Percentiles rank a stretch among this genome's conserved stretches.
Conservation (phyloP, 2,797 vertebrate genomes). For the Gymnocypris eckloni region DNA sequence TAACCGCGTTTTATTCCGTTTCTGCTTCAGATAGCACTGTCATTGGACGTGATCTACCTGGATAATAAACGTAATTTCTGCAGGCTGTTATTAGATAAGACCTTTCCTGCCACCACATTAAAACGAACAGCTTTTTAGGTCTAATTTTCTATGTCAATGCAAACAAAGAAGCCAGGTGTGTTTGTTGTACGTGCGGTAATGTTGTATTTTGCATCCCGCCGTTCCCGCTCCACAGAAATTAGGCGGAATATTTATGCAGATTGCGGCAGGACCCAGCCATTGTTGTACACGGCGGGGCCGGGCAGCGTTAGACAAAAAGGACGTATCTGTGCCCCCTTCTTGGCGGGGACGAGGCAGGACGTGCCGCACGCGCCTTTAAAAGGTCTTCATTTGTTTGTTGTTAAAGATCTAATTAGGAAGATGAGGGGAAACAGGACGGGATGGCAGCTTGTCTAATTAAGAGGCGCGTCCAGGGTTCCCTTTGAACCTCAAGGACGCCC, state of each 20-base stretch:
- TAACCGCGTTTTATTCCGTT: slow-evolving; percentile 65
- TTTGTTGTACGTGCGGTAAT: slow-evolving; percentile 62
- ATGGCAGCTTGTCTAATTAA: slow-evolving; percentile 86
- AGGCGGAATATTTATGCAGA: slow-evolving; percentile 58
- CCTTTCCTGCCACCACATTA: slow-evolving; percentile 60
- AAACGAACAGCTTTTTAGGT: slow-evolving; percentile 56
- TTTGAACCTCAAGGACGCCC: slow-evolving; percentile 93
- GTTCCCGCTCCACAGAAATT: slow-evolving; percentile 49
- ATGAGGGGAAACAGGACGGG: slow-evolving; percentile 85
- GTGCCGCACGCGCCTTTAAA: slow-evolving; percentile 69
- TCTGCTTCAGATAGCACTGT: slow-evolving; percentile 64
- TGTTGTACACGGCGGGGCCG: slow-evolving; percentile 46
- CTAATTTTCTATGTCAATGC: slow-evolving; percentile 63
- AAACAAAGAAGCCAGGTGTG: slow-evolving; percentile 68
- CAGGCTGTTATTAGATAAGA: slow-evolving; percentile 67
- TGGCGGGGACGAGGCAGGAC: slow-evolving; percentile 47
- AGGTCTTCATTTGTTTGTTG: slow-evolving; percentile 90
- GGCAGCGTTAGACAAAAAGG: slow-evolving; percentile 54
- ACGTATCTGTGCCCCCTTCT: slow-evolving; percentile 44
- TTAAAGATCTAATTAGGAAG: slow-evolving; percentile 91
- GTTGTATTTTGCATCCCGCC: slow-evolving; percentile 55
- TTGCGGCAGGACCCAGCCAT: slow-evolving; percentile 45
- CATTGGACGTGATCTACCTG: slow-evolving; percentile 65
- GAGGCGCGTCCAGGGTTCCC: slow-evolving; percentile 82
- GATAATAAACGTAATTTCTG: slow-evolving; percentile 66